Base-by-base conservation (phyloP, 2,113 vertebrate species). In the Pycnonotus jocosus region DNA sequence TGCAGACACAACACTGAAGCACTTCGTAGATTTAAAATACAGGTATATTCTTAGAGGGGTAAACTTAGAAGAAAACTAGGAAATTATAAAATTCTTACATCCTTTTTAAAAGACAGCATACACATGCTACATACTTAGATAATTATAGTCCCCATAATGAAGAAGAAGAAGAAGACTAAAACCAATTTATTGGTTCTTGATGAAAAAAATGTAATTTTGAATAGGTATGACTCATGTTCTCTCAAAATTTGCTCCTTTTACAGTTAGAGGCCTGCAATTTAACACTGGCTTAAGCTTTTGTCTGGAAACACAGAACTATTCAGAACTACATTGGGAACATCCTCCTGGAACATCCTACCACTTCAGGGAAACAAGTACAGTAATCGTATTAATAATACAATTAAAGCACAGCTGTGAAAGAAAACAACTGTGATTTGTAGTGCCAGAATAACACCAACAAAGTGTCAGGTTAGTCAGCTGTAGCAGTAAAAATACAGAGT, bases 401-500 rank as follows among this genome's bases (percentile, higher is more conserved):
- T 13, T 51, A 42, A 54, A 82, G 33, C 12, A 72, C 47, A 60
- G 61, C 13, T 79, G 25, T 45, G 30, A 79, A 78, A 79, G 20
- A 54, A 74, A 88, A 30, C 33, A 85, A 69, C 11, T 37, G 15
- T 30, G 22, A 45, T 40, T 69, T 80, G 33, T 27, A 51, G 24
- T 30, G 50, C 40, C 31, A 90, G 71, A 93, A 25, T 18, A 82
- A 56, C 15, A 57, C 22, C 60, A 82, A 62, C 6, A n/a, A 80
- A 47, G 45, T 0, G 0, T 23, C n/a, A 66, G 12, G 5, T 62
- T 79, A 64, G 22, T 44, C 47, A 90, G 25, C 5, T 2, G 0
- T 15, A 54, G 56, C 21, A 86, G 37, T 24, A 77, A 72, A 87
- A 81, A 77, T 17, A 27, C 0, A 65, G 18, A 23, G 7, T 9